Conservation (phyloP, 2,888 invertebrate species). For the Troides aeacus region DNA sequence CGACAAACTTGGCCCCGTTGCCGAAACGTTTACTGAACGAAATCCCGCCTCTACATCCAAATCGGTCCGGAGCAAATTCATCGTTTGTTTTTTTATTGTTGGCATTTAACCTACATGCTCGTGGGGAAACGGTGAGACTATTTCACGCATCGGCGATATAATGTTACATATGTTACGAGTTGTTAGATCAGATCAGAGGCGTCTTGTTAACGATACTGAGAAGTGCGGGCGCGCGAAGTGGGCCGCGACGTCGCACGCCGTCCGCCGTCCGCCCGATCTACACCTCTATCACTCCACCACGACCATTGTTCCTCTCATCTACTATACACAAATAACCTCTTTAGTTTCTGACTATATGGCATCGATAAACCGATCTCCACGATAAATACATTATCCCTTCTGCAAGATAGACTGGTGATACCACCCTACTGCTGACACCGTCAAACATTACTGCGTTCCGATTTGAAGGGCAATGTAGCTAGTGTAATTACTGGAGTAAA, state of each 20-base stretch:
- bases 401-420: no score
- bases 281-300: background rate
- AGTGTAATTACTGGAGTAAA: no score
- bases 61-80: slow-evolving; percentile 29
- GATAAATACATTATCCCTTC: no score
- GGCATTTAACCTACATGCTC: slow-evolving; percentile 54
- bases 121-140: slow-evolving; percentile 47
- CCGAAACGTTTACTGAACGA: slow-evolving; percentile 17
- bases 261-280: slow-evolving; percentile 1
- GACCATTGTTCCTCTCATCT: slow-evolving; percentile 1
- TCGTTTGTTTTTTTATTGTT: slow-evolving; percentile 46
- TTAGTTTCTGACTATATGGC: background rate
- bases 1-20: slow-evolving; percentile 36
- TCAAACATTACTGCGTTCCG: no score
- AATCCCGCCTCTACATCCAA: slow-evolving; percentile 18
- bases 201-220: slow-evolving; percentile 41
- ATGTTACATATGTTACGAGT: slow-evolving; percentile 61
- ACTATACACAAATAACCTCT: background rate
- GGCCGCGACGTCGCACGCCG: slow-evolving; percentile 38
- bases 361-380: background rate
- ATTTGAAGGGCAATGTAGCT: no score
- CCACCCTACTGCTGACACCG: no score
- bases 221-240: slow-evolving; percentile 50
- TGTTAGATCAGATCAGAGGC: slow-evolving; percentile 56
- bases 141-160: slow-evolving; percentile 49